These are phyloP conservation scores for Ophion costatus DNA, from an alignment of 2,888 invertebrate genomes.

Conservation along the genomic window DNA sequence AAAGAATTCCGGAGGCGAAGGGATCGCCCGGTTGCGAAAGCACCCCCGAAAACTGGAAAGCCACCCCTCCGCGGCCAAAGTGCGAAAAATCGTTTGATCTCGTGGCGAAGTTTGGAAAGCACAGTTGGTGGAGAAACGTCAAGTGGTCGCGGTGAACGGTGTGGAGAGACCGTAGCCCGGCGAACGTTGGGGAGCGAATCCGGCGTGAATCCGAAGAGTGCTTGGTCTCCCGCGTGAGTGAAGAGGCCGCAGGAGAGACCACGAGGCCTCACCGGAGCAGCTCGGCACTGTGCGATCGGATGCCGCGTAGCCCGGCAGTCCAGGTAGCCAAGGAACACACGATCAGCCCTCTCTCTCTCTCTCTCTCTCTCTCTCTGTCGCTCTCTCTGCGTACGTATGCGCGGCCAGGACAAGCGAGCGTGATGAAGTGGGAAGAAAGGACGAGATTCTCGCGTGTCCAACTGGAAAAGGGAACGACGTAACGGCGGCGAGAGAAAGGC, in stretches of 20 bases:
- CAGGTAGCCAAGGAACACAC: slow-evolving; percentile 69
- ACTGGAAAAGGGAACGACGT: slow-evolving; percentile 62
- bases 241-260: slow-evolving; percentile 70
- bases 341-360: not conserved
- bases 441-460: slow-evolving; percentile 67
- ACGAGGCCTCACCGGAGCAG: slow-evolving; percentile 71
- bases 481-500: slow-evolving; percentile 33
- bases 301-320: slow-evolving; percentile 73
- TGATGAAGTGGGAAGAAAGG: slow-evolving; percentile 59
- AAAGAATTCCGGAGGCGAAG: not conserved
- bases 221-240: slow-evolving; percentile 67
- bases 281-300: slow-evolving; percentile 72
- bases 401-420: slow-evolving; percentile 45
- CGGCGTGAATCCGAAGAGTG: slow-evolving; percentile 57
- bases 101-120: too few relatives aligned
- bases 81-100: not conserved
- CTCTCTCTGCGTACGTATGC: slow-evolving; percentile 2
- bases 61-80: not conserved
- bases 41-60: not conserved
- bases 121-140: not conserved
- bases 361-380: not conserved
- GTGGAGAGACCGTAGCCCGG: slow-evolving; percentile 53
- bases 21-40: not conserved
- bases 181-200: slow-evolving; percentile 65
- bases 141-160: slow-evolving; percentile 4